Evolutionary conservation across 2,797 vertebrate genomes (phyloP).

Genomic region (Galago senegalensis): DNA sequence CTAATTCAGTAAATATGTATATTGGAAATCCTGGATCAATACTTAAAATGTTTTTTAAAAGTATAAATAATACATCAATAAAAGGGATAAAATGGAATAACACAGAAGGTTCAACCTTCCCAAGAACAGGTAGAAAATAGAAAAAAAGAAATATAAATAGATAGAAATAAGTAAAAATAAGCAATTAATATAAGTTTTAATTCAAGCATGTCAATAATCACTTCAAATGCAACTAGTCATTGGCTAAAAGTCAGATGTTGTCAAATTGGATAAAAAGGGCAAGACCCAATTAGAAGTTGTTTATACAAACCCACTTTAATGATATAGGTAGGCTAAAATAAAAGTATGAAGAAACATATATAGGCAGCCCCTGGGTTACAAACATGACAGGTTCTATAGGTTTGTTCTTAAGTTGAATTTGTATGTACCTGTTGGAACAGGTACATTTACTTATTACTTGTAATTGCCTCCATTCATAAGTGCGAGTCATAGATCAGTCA

Average conservation of each 20-base stretch:
- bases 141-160: not conserved
- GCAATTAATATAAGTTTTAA: not conserved
- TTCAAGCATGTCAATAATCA: not conserved
- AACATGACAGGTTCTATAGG: too few species aligned
- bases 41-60: slow-evolving; percentile 19
- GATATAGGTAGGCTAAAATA: not conserved
- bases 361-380: too few species aligned
- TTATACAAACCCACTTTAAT: slow-evolving; percentile 32
- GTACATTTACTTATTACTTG: too few species aligned
- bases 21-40: not conserved
- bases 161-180: slow-evolving; percentile 31
- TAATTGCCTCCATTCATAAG: too few species aligned
- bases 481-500: too few species aligned
- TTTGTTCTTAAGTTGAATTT: too few species aligned
- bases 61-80: not conserved
- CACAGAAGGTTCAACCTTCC: not conserved
- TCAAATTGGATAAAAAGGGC: not conserved
- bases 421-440: too few species aligned
- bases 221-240: not conserved
- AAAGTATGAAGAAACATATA: not conserved
- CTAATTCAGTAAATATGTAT: slow-evolving; percentile 29
- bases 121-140: slow-evolving; percentile 8
- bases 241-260: slow-evolving; percentile 9
- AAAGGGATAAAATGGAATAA: slow-evolving; percentile 27
- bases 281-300: not conserved